These are phyloP conservation scores for Paedocypris micromegethes DNA, from an alignment of 2,797 vertebrate species.

Conservation along the genomic window DNA sequence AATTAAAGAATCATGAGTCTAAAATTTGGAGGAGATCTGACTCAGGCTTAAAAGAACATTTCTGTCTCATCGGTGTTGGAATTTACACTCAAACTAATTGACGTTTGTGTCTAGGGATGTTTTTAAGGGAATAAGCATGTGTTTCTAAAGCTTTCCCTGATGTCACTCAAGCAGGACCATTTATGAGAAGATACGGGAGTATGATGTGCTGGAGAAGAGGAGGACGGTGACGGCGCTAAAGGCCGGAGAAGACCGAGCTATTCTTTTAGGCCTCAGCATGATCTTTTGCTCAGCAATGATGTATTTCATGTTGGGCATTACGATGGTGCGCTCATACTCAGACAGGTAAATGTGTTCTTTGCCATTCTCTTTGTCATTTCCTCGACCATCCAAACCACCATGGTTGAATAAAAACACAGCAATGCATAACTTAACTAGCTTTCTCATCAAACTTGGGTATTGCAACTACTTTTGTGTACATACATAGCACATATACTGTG, in stretches of 20 bases:
- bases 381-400: too few species aligned
- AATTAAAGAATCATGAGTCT: conserved; percentile 30
- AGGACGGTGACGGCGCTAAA: conserved; percentile 91
- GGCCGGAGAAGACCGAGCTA: conserved; percentile 90
- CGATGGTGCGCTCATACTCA: conserved; percentile 83
- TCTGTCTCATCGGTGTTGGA: neutral
- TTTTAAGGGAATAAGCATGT: neutral
- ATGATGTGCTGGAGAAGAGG: conserved; percentile 87
- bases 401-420: too few species aligned
- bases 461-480: too few species aligned
- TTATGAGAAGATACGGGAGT: conserved; percentile 89
- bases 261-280: conserved; percentile 88
- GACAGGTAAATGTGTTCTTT: conserved; percentile 73
- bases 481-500: too few species aligned
- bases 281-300: conserved; percentile 88
- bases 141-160: neutral
- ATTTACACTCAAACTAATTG: neutral
- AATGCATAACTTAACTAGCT: too few species aligned
- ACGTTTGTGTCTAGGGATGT: neutral
- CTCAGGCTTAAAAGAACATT: conserved; percentile 9
- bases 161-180: conserved; percentile 72
- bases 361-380: neutral
- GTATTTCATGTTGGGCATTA: conserved; percentile 92
- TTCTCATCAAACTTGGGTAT: too few species aligned
- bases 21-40: conserved; percentile 29